phyloP scores from a whole-genome alignment of 2,113 vertebrate genomes.

The Apodemus speciosus region DNA sequence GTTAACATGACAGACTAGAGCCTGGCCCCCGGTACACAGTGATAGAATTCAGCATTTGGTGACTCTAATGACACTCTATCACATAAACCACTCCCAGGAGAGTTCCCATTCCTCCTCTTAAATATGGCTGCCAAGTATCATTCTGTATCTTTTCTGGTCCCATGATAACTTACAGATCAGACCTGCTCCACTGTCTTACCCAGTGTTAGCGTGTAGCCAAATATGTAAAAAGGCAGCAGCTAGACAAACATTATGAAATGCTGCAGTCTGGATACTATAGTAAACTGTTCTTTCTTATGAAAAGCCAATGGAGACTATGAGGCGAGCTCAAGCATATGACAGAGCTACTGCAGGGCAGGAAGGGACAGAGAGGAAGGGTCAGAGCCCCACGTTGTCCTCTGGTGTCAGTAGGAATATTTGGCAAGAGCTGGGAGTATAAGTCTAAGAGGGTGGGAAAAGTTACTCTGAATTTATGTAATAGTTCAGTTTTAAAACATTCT shows the following conservation, averaged over 20 bases:
- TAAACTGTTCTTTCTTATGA: constrained; percentile 72
- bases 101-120: background rate
- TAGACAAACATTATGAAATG: constrained; percentile 69
- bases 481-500: constrained; percentile 80
- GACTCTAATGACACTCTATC: constrained; percentile 49
- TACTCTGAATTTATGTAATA: constrained; percentile 77
- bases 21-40: constrained; percentile 65
- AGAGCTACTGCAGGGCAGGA: constrained; percentile 52
- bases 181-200: background rate
- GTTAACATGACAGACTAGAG: constrained; percentile 61
- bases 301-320: constrained; percentile 74
- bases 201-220: background rate
- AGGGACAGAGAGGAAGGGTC: constrained; percentile 67
- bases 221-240: background rate
- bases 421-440: constrained; percentile 81
- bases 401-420: constrained; percentile 84
- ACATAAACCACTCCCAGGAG: background rate
- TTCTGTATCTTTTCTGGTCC: background rate
- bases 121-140: background rate
- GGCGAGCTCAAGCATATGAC: constrained; percentile 68
- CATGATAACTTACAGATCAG: background rate
- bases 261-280: constrained; percentile 69
- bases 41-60: constrained; percentile 66
- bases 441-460: constrained; percentile 75
- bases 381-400: constrained; percentile 70